Evolutionary conservation across 2,113 vertebrate species (phyloP), one percentile per base, ranked within the genome.

Genomic region (Psettodes erumei): DNA sequence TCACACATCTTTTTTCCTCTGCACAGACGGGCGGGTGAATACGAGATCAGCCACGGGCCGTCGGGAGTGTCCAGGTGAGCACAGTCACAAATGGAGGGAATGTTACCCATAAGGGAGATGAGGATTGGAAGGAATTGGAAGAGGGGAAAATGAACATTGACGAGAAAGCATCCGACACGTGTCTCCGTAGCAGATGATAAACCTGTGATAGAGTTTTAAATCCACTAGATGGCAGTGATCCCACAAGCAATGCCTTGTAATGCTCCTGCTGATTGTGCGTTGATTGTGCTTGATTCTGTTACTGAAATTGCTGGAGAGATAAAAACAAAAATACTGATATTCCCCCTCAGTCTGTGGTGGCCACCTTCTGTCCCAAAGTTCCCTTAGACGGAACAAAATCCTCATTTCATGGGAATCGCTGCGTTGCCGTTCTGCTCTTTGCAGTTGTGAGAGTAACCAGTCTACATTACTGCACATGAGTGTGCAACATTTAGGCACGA

Each of bases 21-120:
- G 60, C 28, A 56, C 86, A 98, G 97, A 80, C 90, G 93, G 58
- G 93, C 90, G 1, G 97, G 97, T 16, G 88, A 93, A 11, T 94
- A 96, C 89, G 96, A 96, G 59, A 96, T 99, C 90, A 98, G 98
- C 87, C 62, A 71, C 10, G 93, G 80, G 7, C 95, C 96, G 2
- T 91, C 92, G 16, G 97, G 97, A 9, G 45, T 96, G 40, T 98
- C 98, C 71, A 94, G 95, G 98, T 99, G 75, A 94, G 95, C 77
- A 4, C 5, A 43, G 9, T 43, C 12, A 58, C n/a, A 13, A 23
- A 15, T 3, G 16, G 18, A 47, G 1, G 5, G 4, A 40, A 58
- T 48, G 18, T 42, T 2, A 13, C 12, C 12, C 11, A 43, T 2
- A 21, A 6, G 21, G 7, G 47, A 13, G 53, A 18, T 19, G 7